These are phyloP conservation scores for Anthoptus insignis DNA, from an alignment of 2,888 invertebrate genomes.

Conservation along the genomic window DNA sequence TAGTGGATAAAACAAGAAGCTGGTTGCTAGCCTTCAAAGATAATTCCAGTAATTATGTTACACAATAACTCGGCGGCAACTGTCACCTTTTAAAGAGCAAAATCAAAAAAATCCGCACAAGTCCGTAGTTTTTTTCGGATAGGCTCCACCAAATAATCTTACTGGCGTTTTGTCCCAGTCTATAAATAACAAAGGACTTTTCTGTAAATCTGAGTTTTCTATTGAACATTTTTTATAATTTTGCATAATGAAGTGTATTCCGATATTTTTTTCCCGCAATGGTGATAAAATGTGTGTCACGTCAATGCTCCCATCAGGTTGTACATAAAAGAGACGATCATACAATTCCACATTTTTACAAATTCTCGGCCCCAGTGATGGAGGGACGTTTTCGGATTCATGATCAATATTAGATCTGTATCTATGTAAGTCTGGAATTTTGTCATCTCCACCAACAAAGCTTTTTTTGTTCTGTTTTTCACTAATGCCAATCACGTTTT, in stretches of 20 bases:
- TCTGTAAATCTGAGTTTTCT: constrained; percentile 62
- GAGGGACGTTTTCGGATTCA: constrained; percentile 55
- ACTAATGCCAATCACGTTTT: constrained; percentile 61
- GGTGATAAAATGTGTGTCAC: constrained; percentile 70
- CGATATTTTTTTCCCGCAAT: constrained; percentile 66
- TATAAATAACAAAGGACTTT: constrained; percentile 74
- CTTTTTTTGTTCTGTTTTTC: constrained; percentile 66
- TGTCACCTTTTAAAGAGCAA: no score
- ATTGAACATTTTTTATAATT: constrained; percentile 77
- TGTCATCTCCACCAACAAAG: constrained; percentile 71
- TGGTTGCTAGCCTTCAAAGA: no score
- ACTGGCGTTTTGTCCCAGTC: constrained; percentile 90
- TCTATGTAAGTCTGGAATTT: constrained; percentile 72
- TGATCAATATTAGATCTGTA: constrained; percentile 68
- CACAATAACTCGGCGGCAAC: no score
- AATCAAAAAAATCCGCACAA: constrained; percentile 86
- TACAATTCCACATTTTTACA: constrained; percentile 72
- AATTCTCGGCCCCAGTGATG: constrained; percentile 63
- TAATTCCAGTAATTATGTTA: no score
- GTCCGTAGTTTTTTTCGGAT: constrained; percentile 85
- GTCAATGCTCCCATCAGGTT: constrained; percentile 72
- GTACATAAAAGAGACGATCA: constrained; percentile 68
- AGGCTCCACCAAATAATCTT: constrained; percentile 89
- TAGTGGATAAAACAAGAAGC: no score
- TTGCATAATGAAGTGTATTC: constrained; percentile 69